Percentiles rank a stretch among this genome's conserved stretches.
These are phyloP conservation scores for Cyanoderma ruficeps DNA, from an alignment of 2,113 vertebrate genomes.

Conservation along the genomic window DNA sequence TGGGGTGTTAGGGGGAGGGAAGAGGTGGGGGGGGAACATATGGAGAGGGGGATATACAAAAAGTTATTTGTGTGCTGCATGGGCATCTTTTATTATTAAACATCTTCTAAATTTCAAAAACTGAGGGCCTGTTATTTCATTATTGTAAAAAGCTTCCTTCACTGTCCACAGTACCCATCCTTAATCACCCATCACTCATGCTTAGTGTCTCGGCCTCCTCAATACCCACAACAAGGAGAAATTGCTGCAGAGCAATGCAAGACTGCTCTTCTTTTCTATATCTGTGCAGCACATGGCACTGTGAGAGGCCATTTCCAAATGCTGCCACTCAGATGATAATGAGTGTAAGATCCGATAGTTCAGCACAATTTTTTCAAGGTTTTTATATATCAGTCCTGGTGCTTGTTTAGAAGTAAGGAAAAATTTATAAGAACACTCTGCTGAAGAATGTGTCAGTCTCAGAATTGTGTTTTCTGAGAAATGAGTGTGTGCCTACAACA, in stretches of 20 bases:
- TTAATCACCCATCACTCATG: background rate
- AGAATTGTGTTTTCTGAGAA: background rate
- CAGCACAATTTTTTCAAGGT: background rate
- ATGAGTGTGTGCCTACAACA: background rate
- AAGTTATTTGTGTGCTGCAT: background rate
- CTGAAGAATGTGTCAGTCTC: background rate
- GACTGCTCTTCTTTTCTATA: background rate
- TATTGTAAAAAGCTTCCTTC: background rate
- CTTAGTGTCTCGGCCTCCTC: background rate
- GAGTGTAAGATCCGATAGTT: background rate
- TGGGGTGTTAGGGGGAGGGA: accelerated
- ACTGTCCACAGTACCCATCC: background rate
- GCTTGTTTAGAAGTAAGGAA: background rate
- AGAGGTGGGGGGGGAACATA: accelerated
- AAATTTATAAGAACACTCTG: background rate
- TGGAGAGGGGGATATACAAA: background rate
- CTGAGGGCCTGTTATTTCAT: background rate
- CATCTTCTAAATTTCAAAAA: background rate
- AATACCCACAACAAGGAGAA: background rate
- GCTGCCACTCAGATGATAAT: background rate
- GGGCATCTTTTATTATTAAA: background rate
- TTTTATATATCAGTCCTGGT: background rate
- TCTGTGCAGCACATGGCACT: background rate
- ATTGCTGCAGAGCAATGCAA: background rate
- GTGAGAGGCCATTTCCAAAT: background rate